Conservation (phyloP, 2,888 invertebrate genomes). For the Pristionchus arcanus region DNA sequence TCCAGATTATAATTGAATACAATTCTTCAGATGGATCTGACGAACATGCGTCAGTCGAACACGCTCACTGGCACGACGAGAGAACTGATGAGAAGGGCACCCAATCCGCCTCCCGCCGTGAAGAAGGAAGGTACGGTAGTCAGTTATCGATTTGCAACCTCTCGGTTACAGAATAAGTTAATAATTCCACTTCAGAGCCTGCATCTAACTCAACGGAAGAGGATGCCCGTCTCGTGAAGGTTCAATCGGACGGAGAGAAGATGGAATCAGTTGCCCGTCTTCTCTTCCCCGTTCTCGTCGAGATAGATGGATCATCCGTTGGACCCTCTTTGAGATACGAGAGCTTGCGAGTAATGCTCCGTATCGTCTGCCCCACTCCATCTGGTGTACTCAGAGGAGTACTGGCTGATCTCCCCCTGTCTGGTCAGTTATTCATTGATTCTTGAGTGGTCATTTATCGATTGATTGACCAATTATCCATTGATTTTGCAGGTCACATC, state of each 20-base stretch:
- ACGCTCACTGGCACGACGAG: slow-evolving; percentile 96
- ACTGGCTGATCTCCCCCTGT: slow-evolving; percentile 81
- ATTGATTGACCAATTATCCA: slow-evolving; percentile 36
- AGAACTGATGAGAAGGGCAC: slow-evolving; percentile 87
- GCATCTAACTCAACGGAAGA: slow-evolving; percentile 57
- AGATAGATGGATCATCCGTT: slow-evolving; percentile 96
- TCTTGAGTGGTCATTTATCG: background rate
- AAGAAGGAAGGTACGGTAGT: slow-evolving; percentile 54
- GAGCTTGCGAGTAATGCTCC: slow-evolving; percentile 93
- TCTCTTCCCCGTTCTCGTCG: slow-evolving; percentile 94
- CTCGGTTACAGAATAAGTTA: background rate
- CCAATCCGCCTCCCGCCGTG: slow-evolving; percentile 24
- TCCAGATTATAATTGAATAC: no score
- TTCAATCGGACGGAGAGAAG: slow-evolving; percentile 87
- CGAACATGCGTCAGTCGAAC: slow-evolving; percentile 98
- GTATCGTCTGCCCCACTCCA: slow-evolving; percentile 96
- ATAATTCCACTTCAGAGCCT: background rate
- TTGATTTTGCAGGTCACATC: slow-evolving; percentile 87
- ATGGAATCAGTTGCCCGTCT: slow-evolving; percentile 85
- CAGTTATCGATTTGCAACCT: background rate
- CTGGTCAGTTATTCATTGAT: slow-evolving; percentile 77
- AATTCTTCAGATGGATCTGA: slow-evolving; percentile 92
- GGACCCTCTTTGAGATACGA: slow-evolving; percentile 97
- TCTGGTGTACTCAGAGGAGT: slow-evolving; percentile 88
- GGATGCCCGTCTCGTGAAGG: slow-evolving; percentile 86